A percentile compares a stretch with the other conserved stretches of the same genome.
phyloP scores from a whole-genome alignment of 2,113 vertebrate species.

The Paraplagusia blochii region DNA sequence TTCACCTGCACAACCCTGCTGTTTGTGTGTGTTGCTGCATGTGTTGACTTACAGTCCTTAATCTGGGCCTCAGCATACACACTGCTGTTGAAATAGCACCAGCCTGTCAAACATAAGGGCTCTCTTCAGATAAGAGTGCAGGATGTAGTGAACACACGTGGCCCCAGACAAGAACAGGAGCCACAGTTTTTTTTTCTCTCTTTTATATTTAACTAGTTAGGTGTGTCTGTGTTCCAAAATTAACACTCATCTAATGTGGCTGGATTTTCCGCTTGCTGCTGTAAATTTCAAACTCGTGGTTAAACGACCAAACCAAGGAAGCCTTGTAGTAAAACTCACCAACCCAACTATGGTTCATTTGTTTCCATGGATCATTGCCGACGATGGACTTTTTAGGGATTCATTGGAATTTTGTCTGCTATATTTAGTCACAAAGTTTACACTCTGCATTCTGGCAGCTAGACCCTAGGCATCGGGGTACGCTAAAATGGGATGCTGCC shows the following conservation, averaged over 20 bases:
- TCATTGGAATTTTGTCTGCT: no score
- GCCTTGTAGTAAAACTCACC: not conserved
- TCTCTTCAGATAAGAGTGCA: conserved; percentile 27
- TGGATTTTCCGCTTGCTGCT: not conserved
- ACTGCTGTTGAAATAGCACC: conserved; percentile 22
- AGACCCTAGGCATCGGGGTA: no score
- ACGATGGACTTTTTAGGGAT: no score
- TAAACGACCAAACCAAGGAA: not conserved
- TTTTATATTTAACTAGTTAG: not conserved
- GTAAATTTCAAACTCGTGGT: not conserved
- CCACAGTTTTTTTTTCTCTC: conserved; percentile 3
- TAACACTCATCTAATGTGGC: not conserved
- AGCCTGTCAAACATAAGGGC: conserved; percentile 22
- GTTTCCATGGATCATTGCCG: not conserved
- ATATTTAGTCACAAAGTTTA: no score
- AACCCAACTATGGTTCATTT: not conserved
- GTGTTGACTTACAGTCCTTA: conserved; percentile 24
- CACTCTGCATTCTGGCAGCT: no score
- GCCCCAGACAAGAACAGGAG: conserved; percentile 1
- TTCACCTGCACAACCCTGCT: not conserved
- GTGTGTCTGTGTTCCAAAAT: conserved; percentile 1
- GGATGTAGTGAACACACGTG: not conserved
- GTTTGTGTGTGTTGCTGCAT: conserved; percentile 26
- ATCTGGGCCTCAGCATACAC: conserved; percentile 18
- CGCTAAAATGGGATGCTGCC: no score